phyloP scores from a whole-genome alignment of 2,113 vertebrate genomes.

The Myodes glareolus region DNA sequence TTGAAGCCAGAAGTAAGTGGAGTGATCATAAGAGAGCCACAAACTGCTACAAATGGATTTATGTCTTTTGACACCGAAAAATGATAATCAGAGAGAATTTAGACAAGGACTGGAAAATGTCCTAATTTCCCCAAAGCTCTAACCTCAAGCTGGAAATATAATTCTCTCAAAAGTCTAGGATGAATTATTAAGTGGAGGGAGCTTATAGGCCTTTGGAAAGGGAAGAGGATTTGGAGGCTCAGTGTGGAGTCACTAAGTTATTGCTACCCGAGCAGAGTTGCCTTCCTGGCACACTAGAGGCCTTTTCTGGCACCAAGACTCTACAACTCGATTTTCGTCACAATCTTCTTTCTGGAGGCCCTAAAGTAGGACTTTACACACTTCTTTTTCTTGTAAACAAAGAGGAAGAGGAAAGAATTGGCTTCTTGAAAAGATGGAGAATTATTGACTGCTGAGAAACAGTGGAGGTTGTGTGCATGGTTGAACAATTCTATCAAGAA shows the following conservation, averaged over 20 bases:
- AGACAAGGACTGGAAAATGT: slow-evolving; percentile 63
- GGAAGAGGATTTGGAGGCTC: not conserved
- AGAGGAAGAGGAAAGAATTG: not conserved
- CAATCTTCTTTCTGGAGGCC: slow-evolving; percentile 15
- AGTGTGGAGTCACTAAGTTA: not conserved
- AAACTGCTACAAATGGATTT: slow-evolving; percentile 61
- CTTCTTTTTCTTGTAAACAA: not conserved
- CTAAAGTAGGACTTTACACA: not conserved
- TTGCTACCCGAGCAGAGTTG: slow-evolving; percentile 29
- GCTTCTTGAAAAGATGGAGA: slow-evolving; percentile 44
- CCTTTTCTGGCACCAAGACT: not conserved
- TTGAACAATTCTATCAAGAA: slow-evolving; percentile 2
- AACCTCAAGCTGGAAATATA: slow-evolving; percentile 68
- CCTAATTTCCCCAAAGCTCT: slow-evolving; percentile 58
- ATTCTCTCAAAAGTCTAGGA: slow-evolving; percentile 59
- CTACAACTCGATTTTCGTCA: slow-evolving; percentile 11
- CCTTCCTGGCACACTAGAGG: not conserved
- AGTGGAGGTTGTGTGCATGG: not conserved
- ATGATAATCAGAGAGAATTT: slow-evolving; percentile 55
- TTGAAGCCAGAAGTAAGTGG: slow-evolving; percentile 63
- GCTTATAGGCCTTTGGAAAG: slow-evolving; percentile 39
- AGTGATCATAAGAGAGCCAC: slow-evolving; percentile 40
- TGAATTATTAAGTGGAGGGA: slow-evolving; percentile 66
- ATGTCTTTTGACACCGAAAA: slow-evolving; percentile 67
- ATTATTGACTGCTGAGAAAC: slow-evolving; percentile 46